phyloP scores from a whole-genome alignment of 2,888 invertebrate species.

The Heliconius ismenius region DNA sequence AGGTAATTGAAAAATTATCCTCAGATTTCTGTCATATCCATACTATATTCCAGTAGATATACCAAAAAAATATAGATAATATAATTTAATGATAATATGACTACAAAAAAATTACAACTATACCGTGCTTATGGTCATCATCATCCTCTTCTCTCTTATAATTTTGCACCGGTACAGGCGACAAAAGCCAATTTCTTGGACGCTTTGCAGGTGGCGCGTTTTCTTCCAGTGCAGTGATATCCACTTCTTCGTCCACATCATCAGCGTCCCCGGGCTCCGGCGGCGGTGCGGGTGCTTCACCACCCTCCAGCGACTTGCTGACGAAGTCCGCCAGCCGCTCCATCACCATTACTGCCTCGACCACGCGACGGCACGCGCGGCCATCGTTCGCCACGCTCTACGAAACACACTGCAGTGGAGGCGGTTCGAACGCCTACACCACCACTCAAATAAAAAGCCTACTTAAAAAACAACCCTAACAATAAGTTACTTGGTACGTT shows the following conservation, averaged over 20 bases:
- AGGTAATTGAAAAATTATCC: background rate
- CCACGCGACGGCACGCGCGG: constrained; percentile 70
- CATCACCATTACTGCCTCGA: constrained; percentile 84
- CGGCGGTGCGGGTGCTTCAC: constrained; percentile 76
- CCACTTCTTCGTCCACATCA: constrained; percentile 72
- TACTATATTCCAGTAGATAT: background rate
- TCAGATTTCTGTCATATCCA: background rate
- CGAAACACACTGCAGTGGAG: constrained; percentile 63
- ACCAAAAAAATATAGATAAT: background rate
- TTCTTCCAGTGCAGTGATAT: constrained; percentile 76
- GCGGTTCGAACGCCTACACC: constrained; percentile 66
- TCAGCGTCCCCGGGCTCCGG: constrained; percentile 75
- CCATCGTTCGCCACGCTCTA: constrained; percentile 69
- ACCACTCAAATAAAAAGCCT: constrained; percentile 42
- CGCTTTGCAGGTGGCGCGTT: constrained; percentile 67
- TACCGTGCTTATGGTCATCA: constrained; percentile 74
- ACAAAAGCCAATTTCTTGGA: constrained; percentile 76
- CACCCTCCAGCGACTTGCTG: constrained; percentile 90
- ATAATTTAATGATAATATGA: background rate
- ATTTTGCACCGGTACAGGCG: constrained; percentile 66
- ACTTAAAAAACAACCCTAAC: constrained; percentile 42
- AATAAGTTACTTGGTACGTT: constrained; percentile 40
- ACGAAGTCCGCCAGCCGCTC: constrained; percentile 95
- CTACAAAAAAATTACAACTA: constrained; percentile 43
- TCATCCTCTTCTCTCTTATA: constrained; percentile 75